Percentiles rank a stretch among this genome's conserved stretches.
Conservation (phyloP, 2,888 invertebrate genomes). For the Sinopyrophorus schimmeli region DNA sequence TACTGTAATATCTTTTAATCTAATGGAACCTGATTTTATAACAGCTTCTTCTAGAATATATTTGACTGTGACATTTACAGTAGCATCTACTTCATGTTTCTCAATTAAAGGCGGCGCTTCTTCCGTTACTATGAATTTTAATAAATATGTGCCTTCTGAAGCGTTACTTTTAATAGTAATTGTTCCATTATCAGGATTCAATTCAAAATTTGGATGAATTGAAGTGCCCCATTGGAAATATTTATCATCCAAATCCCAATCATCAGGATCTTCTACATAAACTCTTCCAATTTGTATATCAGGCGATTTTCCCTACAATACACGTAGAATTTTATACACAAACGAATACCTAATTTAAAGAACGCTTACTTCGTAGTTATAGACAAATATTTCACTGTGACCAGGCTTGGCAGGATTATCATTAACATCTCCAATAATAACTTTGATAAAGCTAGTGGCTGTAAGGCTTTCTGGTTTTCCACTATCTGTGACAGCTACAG, state of each 20-base stretch:
- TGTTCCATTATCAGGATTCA: conserved; percentile 79
- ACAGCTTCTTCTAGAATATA: conserved; percentile 91
- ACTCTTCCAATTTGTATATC: conserved; percentile 87
- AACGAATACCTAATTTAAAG: conserved; percentile 7
- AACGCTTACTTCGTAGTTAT: conserved; percentile 79
- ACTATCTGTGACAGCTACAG: conserved; percentile 86
- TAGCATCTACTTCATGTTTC: conserved; percentile 75
- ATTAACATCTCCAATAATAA: conserved; percentile 93
- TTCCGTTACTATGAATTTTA: conserved; percentile 77
- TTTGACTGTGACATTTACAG: conserved; percentile 84
- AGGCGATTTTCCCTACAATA: conserved; percentile 69
- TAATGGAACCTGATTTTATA: conserved; percentile 87
- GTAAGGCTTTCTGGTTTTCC: conserved; percentile 69
- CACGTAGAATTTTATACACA: conserved; percentile 4
- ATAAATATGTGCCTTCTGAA: conserved; percentile 71
- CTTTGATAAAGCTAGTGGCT: conserved; percentile 80
- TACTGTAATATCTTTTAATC: conserved; percentile 78
- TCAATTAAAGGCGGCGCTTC: conserved; percentile 61
- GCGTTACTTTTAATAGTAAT: conserved; percentile 83
- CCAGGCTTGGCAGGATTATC: conserved; percentile 91
- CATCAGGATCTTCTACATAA: conserved; percentile 92
- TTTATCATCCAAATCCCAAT: conserved; percentile 96
- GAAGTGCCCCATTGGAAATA: conserved; percentile 72
- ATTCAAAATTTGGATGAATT: conserved; percentile 65
- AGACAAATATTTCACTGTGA: conserved; percentile 88